Conservation (phyloP, 1,140 invertebrate species). For the Drosophila sturtevanti region DNA sequence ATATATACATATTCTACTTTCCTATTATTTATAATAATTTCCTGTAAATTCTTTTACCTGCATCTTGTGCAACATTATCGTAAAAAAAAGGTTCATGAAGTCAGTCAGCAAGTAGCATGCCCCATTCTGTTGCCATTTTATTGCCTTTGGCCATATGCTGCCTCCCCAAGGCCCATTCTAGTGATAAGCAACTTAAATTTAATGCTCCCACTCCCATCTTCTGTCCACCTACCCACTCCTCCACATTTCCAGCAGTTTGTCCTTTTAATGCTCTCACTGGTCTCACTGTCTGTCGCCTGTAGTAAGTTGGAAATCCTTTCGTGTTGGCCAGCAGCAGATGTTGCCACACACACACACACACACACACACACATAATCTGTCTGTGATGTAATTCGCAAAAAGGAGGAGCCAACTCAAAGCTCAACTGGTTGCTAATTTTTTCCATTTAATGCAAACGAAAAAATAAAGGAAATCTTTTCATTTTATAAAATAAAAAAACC, state of each 20-base stretch:
- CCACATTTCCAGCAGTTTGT: background rate
- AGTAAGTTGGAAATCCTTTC: constrained; percentile 58
- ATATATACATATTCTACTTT: background rate
- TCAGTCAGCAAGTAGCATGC: background rate
- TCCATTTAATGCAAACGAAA: constrained; percentile 42
- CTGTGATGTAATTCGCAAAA: constrained; percentile 42
- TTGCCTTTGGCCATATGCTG: constrained; percentile 32
- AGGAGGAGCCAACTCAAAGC: constrained; percentile 2
- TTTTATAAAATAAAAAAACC: too few species aligned
- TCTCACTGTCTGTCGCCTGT: constrained; percentile 18
- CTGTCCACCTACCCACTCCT: too few species aligned
- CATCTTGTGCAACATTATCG: constrained; percentile 4
- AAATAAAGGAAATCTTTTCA: constrained; percentile 18
- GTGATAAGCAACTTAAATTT: constrained; percentile 38
- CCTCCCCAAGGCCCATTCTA: background rate
- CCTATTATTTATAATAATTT: background rate
- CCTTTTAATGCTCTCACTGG: background rate
- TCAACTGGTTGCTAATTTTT: constrained; percentile 55
- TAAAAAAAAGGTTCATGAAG: background rate
- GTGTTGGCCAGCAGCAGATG: constrained; percentile 50
- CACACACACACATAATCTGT: constrained; percentile 41
- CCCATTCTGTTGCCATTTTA: constrained; percentile 9
- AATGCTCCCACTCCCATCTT: constrained; percentile 25
- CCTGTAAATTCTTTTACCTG: too few species aligned
- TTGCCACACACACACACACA: constrained; percentile 35